A percentile compares a stretch with the other conserved stretches of the same genome.
Evolutionary conservation across 2,113 vertebrate genomes (phyloP).

Genomic region (Neomonachus schauinslandi): DNA sequence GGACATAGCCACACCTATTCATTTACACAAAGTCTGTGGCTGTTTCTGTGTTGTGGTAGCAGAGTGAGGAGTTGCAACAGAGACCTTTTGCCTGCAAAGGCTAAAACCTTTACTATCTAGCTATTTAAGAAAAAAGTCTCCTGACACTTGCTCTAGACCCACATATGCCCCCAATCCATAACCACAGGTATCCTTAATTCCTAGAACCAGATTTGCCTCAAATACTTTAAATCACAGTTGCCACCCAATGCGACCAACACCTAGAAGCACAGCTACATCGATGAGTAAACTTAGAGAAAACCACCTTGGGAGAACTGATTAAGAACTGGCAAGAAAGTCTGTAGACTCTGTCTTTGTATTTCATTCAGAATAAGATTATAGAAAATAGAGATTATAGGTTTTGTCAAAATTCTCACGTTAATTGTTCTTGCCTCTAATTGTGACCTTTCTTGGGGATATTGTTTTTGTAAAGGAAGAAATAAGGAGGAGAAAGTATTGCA

Average conservation of each 20-base stretch:
- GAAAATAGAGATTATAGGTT: neutral
- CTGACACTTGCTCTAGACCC: neutral
- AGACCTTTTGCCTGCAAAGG: neutral
- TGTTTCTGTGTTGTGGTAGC: neutral
- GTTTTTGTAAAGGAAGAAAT: slow-evolving; percentile 24
- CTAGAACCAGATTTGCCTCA: neutral
- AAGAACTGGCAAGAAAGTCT: neutral
- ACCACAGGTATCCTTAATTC: neutral
- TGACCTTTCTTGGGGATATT: neutral
- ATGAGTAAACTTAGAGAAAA: neutral
- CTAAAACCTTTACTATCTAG: neutral
- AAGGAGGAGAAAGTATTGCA: neutral
- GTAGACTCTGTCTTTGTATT: neutral
- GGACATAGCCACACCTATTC: neutral
- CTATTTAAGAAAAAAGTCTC: neutral
- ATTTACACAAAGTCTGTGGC: too few relatives aligned
- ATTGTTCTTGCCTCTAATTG: neutral
- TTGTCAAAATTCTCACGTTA: neutral
- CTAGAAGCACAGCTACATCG: neutral
- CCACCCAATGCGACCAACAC: neutral
- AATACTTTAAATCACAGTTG: neutral
- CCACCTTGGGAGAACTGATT: neutral
- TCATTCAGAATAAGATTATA: neutral
- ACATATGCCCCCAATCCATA: neutral
- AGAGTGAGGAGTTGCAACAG: neutral